Conservation (phyloP, 1,140 invertebrate genomes). For the Caenorhabditis inopinata region DNA sequence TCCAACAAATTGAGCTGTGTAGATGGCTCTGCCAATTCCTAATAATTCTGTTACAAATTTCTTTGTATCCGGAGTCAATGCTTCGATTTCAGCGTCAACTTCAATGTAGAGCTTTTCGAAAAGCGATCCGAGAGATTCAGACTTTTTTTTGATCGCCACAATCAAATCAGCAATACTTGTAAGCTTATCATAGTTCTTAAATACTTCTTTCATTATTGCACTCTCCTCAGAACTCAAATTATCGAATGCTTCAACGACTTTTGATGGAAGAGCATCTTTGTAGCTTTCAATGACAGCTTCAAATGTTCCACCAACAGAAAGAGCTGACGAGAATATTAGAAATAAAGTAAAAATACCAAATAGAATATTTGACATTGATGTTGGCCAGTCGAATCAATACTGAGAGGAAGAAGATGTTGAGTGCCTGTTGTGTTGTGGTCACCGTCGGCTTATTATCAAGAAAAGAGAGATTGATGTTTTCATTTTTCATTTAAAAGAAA, state of each 20-base stretch:
- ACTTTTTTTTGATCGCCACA: slow-evolving; percentile 20
- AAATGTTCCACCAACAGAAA: slow-evolving; percentile 22
- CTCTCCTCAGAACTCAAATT: slow-evolving; percentile 19
- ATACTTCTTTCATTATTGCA: slow-evolving; percentile 16
- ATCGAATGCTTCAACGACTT: slow-evolving; percentile 6
- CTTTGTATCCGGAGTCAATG: slow-evolving; percentile 17
- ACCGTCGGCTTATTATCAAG: background rate
- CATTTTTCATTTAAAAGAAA: too few relatives aligned
- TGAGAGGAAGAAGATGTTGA: background rate
- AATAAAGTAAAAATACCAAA: background rate
- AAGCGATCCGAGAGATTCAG: background rate
- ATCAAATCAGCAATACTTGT: slow-evolving; percentile 20
- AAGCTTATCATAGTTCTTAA: slow-evolving; percentile 24
- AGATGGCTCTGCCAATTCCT: slow-evolving; percentile 11
- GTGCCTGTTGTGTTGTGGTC: slow-evolving; percentile 1
- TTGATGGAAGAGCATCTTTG: slow-evolving; percentile 2
- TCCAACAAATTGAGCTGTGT: background rate
- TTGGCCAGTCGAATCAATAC: background rate
- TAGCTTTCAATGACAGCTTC: slow-evolving; percentile 21
- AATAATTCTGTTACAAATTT: slow-evolving; percentile 3
- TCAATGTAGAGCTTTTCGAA: slow-evolving; percentile 10
- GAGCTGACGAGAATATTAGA: background rate
- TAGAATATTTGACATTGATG: background rate
- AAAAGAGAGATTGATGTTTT: background rate
- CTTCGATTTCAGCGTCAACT: slow-evolving; percentile 16